Evolutionary conservation across 2,113 vertebrate species (phyloP), one percentile per base, ranked within the genome.

Genomic region (Dromas ardeola): DNA sequence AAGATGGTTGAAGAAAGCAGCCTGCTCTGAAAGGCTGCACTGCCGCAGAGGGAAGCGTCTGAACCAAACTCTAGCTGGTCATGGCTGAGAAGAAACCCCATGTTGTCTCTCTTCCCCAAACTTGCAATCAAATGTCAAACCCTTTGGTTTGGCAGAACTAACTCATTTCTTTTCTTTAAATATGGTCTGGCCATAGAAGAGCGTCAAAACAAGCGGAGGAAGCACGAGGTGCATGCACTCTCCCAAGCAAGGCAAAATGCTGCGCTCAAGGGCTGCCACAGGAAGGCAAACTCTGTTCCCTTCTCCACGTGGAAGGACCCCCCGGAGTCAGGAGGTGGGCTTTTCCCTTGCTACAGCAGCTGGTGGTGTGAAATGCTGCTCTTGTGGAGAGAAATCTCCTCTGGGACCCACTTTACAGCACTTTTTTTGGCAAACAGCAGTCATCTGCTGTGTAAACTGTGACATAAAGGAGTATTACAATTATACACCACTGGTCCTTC

Each of bases 161-260:
- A 42, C 42, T 67, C 0, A 1, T 38, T 85, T 71, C 6, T 78
- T 87, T 90, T 52, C 32, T 71, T 86, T 72, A 79, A 93, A 50
- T 66, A 85, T 1, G 8, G 47, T 50, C 67, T 83, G 5, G 9
- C 30, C 6, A 1, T 26, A 65, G 62, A 83, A 77, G 62, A 67
- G 38, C 0, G 0, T 66, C 74, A 88, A 90, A 90, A 88, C 47
- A 90, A 76, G 52, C 56, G 18, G 79, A 80, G 56, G 67, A 69
- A 80, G 49, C 43, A 32, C 0, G 4, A 88, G 58, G 25, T 45
- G 10, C 76, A 29, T 42, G 56, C n/a, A 3, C 40, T 71, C 18
- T 13, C 59, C 45, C 0, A 0, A 52, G 50, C 0, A 1, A 69
- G 15, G 62, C n/a, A 76, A 63, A 69, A 18, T 47, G 22, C 45